Base-by-base conservation (phyloP, 2,113 vertebrate genomes). In the Malurus cyaneus region DNA sequence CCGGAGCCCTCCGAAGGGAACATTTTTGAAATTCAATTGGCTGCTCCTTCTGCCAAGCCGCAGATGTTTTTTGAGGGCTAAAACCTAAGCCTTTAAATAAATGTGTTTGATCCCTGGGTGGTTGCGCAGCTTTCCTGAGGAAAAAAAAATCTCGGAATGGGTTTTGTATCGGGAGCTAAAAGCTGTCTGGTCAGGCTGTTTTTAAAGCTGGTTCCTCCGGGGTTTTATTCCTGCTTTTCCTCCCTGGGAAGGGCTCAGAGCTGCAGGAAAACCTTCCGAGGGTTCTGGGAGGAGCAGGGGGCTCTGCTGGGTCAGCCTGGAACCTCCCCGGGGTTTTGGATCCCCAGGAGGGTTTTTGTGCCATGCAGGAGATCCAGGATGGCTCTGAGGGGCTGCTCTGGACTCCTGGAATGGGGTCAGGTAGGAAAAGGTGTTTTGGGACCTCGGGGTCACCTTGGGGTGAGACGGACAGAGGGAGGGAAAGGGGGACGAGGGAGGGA, bases 51-150 rank as follows among this genome's bases (percentile, higher is more conserved):
- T 92, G 96, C 91, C 91, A 93, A 94, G 74, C 82, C 92, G 16
- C 94, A 71, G 88, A 84, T 94, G 47, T 50, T 81, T 89, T 91
- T 54, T 34, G 49, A 93, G 80, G 78, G 79, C 42, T 96, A 49
- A 80, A 94, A 64, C 17, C 50, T 36, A 73, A 96, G 88, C 88
- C 59, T 88, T 94, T 76, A 89, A 95, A 89, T 88, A 83, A 80
- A 84, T 14, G 54, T 53, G 57, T 85, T 89, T 85, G 88, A 91
- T 95, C 92, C 69, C 66, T 69, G 87, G 65, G 87, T 67, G 78
- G 69, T 9, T 85, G 29, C 10, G 73, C 47, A 25, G 92, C 26
- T 89, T 67, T 87, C 32, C 62, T 6, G 36, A 6, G 31, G 11
- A 34, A 29, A 8, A n/a, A 2, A 6, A 47, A 29, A 39, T 2